These are phyloP conservation scores for Brachyistius frenatus DNA, from an alignment of 2,113 vertebrate species.

Conservation along the genomic window DNA sequence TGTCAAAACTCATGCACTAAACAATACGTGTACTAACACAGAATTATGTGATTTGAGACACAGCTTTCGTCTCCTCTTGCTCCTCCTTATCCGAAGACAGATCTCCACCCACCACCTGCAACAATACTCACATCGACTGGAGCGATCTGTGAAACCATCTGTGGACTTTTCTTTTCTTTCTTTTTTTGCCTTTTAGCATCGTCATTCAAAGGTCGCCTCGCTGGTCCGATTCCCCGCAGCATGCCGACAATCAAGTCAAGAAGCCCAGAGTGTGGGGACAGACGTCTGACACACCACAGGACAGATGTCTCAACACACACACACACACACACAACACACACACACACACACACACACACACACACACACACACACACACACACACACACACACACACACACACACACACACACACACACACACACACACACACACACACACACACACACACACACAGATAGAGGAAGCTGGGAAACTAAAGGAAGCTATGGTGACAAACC, in stretches of 20 bases:
- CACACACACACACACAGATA: constrained; percentile 25
- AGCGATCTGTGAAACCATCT: not conserved
- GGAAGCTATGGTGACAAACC: constrained; percentile 78
- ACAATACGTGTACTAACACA: too few relatives aligned
- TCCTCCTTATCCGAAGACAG: not conserved
- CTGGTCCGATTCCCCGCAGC: constrained; percentile 28
- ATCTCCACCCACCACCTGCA: constrained; percentile 23
- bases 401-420: too few relatives aligned
- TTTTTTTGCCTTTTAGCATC: not conserved
- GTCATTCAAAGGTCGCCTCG: constrained; percentile 26
- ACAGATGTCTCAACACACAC: constrained; percentile 42
- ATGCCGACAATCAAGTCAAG: not conserved
- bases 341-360: constrained; percentile 14
- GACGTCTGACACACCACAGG: constrained; percentile 22
- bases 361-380: constrained; percentile 17
- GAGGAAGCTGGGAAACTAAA: constrained; percentile 66
- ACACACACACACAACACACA: not conserved
- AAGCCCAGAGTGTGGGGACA: constrained; percentile 22
- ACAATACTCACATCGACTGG: constrained; percentile 29
- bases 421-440: constrained; percentile 28
- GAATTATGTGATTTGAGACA: too few relatives aligned
- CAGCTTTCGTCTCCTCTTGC: not conserved
- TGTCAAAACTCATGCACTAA: too few relatives aligned
- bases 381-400: constrained; percentile 21
- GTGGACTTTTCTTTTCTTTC: not conserved